Percentiles rank a stretch among this genome's conserved stretches.
Evolutionary conservation across 2,113 vertebrate species (phyloP).

Genomic region (Rousettus leschenaultii): DNA sequence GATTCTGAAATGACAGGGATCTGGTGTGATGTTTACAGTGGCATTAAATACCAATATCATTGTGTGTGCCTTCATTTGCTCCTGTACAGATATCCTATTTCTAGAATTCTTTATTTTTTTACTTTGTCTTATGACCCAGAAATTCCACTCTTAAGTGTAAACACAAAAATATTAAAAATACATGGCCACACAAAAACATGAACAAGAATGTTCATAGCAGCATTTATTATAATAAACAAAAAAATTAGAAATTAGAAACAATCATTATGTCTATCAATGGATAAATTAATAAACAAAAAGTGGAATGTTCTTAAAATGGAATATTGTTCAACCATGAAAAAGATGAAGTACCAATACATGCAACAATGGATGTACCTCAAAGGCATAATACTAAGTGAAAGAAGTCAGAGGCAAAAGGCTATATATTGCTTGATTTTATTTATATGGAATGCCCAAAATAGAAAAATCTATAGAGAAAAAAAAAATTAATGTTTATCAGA

Average conservation of each 20-base stretch:
- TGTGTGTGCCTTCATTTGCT: background rate
- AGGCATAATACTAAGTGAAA: background rate
- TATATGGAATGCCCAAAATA: background rate
- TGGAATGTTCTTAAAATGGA: background rate
- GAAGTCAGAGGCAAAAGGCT: background rate
- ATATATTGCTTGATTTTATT: background rate
- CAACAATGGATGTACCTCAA: background rate
- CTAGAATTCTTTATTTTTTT: slow-evolving; percentile 73
- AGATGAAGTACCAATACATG: background rate
- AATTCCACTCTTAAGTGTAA: background rate
- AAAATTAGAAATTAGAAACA: background rate
- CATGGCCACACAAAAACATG: background rate
- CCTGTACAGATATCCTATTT: background rate
- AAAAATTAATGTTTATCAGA: background rate
- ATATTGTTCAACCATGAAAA: background rate
- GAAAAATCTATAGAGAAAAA: background rate
- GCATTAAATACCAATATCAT: background rate
- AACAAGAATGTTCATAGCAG: background rate
- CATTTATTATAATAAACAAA: background rate
- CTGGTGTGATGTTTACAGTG: background rate
- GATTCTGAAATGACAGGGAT: background rate
- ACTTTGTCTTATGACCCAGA: slow-evolving; percentile 53
- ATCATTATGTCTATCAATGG: background rate
- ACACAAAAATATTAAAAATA: background rate
- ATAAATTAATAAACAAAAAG: background rate